Base-by-base conservation (phyloP, 1,140 invertebrate species). In the Bombus cullumanus region DNA sequence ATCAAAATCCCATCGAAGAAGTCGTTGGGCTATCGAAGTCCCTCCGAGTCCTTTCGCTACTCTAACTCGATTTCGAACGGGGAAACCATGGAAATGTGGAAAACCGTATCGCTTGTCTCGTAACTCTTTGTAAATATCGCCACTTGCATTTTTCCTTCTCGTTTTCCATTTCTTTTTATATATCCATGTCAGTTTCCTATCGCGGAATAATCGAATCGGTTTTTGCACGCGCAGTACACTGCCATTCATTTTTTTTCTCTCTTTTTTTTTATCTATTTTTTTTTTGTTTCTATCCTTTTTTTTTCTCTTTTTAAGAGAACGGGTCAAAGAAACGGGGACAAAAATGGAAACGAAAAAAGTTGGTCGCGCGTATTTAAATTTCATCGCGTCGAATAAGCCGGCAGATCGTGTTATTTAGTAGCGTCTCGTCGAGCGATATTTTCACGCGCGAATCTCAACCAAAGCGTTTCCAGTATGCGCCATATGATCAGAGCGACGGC, bases 21-120 rank as follows among this genome's bases (percentile, higher is more conserved):
- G 59, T 64, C 69, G 76, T 74, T 69, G 76, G 62, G 66, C 47
- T 12, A 37, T 66, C 62, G 66, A 64, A 75, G 31, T 10, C 13
- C 80, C 57, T 31, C 82, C 87, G 62, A 68, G 53, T 28, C n/a
- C 39, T 62, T 53, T 59, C 47, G 41, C 75, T 59, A 0, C 53
- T 86, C 73, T 78, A 80, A 83, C 81, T 86, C 84, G 71, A 89
- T 86, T 68, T 81, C 79, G n/a, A 66, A 79, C 83, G 12, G 37
- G 78, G 34, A 47, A 62, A 78, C 69, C 72, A 75, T 74, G 87
- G 57, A 89, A 80, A 88, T 66, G 59, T 13, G 66, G 25, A 43
- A 59, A 83, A 83, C 18, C 47, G 47, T 53, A 53, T 53, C 47
- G 47, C 18, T 53, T 53, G 47, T 53, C 18, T 8, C 47, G 18